phyloP scores from a whole-genome alignment of 2,797 vertebrate genomes.

The Bradypus variegatus region DNA sequence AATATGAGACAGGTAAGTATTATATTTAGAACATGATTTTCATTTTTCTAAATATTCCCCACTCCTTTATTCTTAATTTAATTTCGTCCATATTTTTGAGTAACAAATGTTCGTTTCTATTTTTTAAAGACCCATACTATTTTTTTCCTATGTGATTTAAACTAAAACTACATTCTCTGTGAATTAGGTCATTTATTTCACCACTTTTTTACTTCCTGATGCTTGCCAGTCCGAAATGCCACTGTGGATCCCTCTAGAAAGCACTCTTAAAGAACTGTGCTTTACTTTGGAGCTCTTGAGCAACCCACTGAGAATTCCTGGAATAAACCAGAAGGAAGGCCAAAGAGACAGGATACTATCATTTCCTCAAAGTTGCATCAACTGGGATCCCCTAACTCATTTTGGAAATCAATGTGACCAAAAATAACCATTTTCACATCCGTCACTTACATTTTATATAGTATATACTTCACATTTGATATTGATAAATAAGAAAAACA shows the following conservation, averaged over 20 bases:
- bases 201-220: not conserved
- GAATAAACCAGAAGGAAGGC: not conserved
- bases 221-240: not conserved
- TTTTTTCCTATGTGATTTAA: not conserved
- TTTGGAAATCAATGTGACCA: not conserved
- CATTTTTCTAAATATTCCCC: not conserved
- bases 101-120: not conserved
- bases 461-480: not conserved
- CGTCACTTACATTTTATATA: conserved; percentile 13
- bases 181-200: not conserved
- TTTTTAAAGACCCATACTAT: not conserved
- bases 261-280: not conserved
- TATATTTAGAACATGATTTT: not conserved
- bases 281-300: conserved; percentile 3
- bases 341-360: not conserved
- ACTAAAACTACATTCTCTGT: not conserved
- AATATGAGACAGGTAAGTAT: not conserved
- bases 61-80: not conserved
- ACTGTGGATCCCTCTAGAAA: conserved; percentile 20
- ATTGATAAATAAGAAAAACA: conserved; percentile 35
- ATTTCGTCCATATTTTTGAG: not conserved
- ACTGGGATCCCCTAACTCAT: not conserved
- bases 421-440: not conserved
- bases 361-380: conserved; percentile 19
- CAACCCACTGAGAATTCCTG: conserved; percentile 11